Evolutionary conservation across 2,113 vertebrate species (phyloP).

Genomic region (Geococcyx californianus): DNA sequence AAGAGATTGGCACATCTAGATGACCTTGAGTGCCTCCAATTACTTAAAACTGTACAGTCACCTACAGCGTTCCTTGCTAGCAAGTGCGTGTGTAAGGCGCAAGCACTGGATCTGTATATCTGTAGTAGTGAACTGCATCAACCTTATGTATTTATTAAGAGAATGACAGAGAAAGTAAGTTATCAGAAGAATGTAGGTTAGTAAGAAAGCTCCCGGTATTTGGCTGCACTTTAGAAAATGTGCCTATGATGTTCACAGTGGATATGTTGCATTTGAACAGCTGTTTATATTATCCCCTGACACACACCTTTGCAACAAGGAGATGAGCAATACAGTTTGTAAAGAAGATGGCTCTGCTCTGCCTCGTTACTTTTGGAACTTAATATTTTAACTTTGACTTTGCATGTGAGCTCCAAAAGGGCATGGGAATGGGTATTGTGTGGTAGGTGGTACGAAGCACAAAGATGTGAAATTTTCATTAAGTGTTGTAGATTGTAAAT

Average conservation of each 20-base stretch:
- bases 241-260: background rate
- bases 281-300: background rate
- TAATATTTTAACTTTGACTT: background rate
- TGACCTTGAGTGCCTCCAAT: accelerated
- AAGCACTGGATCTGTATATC: background rate
- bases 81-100: background rate
- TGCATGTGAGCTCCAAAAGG: background rate
- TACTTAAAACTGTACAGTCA: background rate
- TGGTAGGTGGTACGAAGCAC: background rate
- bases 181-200: background rate
- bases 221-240: background rate
- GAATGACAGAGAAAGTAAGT: background rate
- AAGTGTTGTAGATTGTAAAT: background rate
- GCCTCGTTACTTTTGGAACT: background rate
- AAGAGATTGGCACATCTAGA: background rate
- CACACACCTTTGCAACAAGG: background rate
- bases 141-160: background rate
- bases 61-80: background rate
- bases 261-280: background rate
- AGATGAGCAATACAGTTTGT: background rate
- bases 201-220: background rate
- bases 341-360: background rate
- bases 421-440: background rate
- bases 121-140: background rate
- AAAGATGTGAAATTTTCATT: background rate